Conservation (phyloP, 2,888 invertebrate genomes). For the Ganaspis brasiliensis region DNA sequence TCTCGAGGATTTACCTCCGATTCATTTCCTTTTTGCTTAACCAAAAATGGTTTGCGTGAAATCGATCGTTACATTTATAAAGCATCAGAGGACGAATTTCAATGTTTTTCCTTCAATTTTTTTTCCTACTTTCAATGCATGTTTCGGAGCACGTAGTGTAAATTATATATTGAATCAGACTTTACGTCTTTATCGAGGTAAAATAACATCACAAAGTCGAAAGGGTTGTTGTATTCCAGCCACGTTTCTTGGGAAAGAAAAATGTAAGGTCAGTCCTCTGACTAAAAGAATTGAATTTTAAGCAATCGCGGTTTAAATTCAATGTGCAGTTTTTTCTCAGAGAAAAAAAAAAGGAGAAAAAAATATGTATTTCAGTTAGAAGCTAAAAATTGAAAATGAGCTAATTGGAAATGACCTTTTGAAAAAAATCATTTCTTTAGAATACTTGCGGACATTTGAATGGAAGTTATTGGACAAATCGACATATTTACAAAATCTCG, state of each 20-base stretch:
- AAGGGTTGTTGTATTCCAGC: constrained; percentile 23
- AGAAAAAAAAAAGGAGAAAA: not conserved
- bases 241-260: not conserved
- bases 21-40: constrained; percentile 24
- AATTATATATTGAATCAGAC: constrained; percentile 10
- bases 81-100: not conserved
- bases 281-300: constrained; percentile 18
- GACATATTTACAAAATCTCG: constrained; percentile 22
- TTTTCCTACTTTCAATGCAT: constrained; percentile 15
- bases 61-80: constrained; percentile 36
- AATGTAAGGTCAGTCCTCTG: constrained; percentile 22
- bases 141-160: constrained; percentile 22
- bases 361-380: not conserved
- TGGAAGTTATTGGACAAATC: not conserved
- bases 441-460: no score
- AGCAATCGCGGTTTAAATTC: not conserved
- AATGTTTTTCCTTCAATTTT: constrained; percentile 22
- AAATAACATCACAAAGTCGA: constrained; percentile 24
- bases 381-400: no score
- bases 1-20: constrained; percentile 4
- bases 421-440: no score
- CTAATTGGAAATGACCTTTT: no score
- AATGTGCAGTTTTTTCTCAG: not conserved
- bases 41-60: constrained; percentile 32
- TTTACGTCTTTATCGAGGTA: constrained; percentile 41